Base-by-base conservation (phyloP, 2,888 invertebrate genomes). In the Anticlea derivata region DNA sequence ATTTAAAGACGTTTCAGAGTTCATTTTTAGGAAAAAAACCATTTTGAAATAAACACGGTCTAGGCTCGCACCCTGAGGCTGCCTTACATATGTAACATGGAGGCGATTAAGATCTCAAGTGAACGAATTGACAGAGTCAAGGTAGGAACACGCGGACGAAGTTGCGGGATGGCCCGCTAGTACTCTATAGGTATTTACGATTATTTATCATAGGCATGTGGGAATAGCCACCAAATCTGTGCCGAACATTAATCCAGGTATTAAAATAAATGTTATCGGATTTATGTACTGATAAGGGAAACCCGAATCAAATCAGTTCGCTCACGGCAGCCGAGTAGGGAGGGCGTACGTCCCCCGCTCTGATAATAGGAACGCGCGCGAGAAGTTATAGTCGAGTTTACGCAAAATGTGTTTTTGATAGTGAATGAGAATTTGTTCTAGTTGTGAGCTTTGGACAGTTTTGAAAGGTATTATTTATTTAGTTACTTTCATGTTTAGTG, bases 181-280 rank as follows among this genome's bases (percentile, higher is more conserved):
- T n/a, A n/a, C n/a, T n/a, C n/a, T n/a, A 17, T 17, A 17, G 2
- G 2, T 3, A 17, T 17, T 17, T 17, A 17, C 17, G 17, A 17
- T 8, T 10, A 11, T 30, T 8, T 27, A 8, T 27, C 37, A 44
- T 37, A 49, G 7, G 23, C 6, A n/a, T n/a, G n/a, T n/a, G n/a
- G n/a, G n/a, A n/a, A n/a, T 30, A 38, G 12, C 30, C n/a, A 50
- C 45, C 12, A 60, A 60, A 55, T 60, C 58, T 47, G 49, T 34
- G 48, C 50, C 17, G 43, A 43, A 46, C 24, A 26, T 44, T 50
- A 43, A 55, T 60, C 52, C 50, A 44, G 39, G 37, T 39, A 45
- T 55, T 46, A 50, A 49, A 47, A 34, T 20, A 48, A 41, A 33
- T 48, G 35, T 35, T 35, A 52, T 52, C 52, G 11, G 39, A 22